A percentile compares a stretch with the other conserved stretches of the same genome.
Evolutionary conservation across 2,113 vertebrate genomes (phyloP).

Genomic region (Hippocampus mohnikei): DNA sequence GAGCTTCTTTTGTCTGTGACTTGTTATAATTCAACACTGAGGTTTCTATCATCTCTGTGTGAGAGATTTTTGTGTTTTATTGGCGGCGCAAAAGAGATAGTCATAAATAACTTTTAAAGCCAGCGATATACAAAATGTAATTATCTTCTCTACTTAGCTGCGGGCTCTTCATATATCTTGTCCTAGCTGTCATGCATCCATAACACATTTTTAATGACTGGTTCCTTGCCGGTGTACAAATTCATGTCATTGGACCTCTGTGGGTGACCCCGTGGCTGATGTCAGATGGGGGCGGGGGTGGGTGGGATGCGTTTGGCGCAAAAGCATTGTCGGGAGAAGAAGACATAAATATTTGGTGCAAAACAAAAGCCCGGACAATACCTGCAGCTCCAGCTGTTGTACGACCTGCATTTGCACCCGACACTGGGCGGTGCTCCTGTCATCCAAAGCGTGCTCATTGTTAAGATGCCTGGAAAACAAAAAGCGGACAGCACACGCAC

Average conservation of each 20-base stretch:
- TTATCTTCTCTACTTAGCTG: conserved; percentile 98
- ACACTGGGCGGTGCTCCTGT: conserved; percentile 99
- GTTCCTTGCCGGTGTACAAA: conserved; percentile 90
- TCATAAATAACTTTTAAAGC: conserved; percentile 98
- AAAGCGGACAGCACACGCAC: conserved; percentile 22
- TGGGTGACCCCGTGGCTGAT: conserved; percentile 57
- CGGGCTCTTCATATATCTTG: conserved; percentile 94
- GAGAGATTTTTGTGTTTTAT: conserved; percentile 69
- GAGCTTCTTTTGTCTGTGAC: conserved; percentile 24
- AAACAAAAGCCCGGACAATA: conserved; percentile 68
- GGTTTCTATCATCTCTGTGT: conserved; percentile 10
- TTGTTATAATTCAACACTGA: conserved; percentile 26
- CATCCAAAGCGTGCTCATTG: conserved; percentile 98
- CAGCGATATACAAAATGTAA: conserved; percentile 99
- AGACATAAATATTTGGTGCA: conserved; percentile 55
- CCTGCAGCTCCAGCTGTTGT: conserved; percentile 99
- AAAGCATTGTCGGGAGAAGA: conserved; percentile 40
- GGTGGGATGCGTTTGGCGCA: conserved; percentile 13
- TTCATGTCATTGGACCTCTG: conserved; percentile 79
- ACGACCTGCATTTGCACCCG: conserved; percentile 99
- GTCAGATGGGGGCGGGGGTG: background rate
- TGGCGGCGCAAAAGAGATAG: conserved; percentile 87
- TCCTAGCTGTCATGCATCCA: conserved; percentile 90
- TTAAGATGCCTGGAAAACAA: conserved; percentile 94
- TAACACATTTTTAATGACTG: conserved; percentile 92